These are phyloP conservation scores for Hippoglossus hippoglossus DNA, from an alignment of 2,797 vertebrate genomes.

Conservation along the genomic window DNA sequence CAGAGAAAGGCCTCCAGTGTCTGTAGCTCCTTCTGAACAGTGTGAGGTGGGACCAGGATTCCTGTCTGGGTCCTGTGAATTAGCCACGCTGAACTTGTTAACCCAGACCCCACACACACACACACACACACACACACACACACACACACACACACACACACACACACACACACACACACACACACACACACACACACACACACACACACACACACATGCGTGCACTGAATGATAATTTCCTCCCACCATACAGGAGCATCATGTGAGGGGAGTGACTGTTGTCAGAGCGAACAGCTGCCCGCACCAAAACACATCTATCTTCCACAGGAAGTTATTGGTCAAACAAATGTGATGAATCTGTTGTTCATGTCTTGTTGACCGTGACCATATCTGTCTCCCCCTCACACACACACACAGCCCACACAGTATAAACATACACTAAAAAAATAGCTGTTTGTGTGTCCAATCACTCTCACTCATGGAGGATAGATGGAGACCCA, in stretches of 20 bases:
- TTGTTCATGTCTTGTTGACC: conserved; percentile 71
- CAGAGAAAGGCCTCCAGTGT: conserved; percentile 60
- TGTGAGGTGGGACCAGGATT: conserved; percentile 61
- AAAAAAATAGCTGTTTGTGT: too few species aligned
- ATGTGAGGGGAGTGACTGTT: conserved; percentile 62
- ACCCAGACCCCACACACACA: conserved; percentile 75
- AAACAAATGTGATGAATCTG: conserved; percentile 73
- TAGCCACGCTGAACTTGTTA: conserved; percentile 63
- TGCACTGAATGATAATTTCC: conserved; percentile 70
- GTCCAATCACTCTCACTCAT: conserved; percentile 34
- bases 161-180: conserved; percentile 77
- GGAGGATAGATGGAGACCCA: conserved; percentile 38
- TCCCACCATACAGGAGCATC: conserved; percentile 43
- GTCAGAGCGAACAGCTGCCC: conserved; percentile 71
- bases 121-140: conserved; percentile 56
- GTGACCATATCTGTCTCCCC: conserved; percentile 42
- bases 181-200: conserved; percentile 72
- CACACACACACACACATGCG: conserved; percentile 18
- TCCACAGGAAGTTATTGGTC: conserved; percentile 81
- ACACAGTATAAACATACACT: conserved; percentile 4
- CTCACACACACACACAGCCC: conserved; percentile 18
- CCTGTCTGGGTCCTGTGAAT: conserved; percentile 71
- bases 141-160: conserved; percentile 61
- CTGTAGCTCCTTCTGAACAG: conserved; percentile 57
- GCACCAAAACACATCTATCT: conserved; percentile 76